These are phyloP conservation scores for Pampusana beccarii DNA, from an alignment of 2,113 vertebrate species.

Conservation along the genomic window DNA sequence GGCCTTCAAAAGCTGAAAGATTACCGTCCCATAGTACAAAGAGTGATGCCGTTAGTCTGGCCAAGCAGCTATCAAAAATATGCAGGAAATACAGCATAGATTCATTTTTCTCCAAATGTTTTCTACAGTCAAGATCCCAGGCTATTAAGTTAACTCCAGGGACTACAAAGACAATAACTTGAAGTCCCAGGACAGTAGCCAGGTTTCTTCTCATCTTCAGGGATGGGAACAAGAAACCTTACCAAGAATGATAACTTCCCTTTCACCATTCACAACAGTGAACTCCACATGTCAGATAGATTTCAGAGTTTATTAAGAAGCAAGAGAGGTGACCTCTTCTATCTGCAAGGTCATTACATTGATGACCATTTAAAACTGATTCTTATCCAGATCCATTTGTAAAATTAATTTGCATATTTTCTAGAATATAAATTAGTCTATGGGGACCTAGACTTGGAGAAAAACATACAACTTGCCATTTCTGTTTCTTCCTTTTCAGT, in stretches of 20 bases:
- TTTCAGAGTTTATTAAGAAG: neutral
- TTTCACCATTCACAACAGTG: neutral
- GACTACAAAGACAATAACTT: slow-evolving; percentile 34
- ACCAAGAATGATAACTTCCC: slow-evolving; percentile 25
- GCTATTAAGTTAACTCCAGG: slow-evolving; percentile 47
- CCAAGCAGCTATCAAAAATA: slow-evolving; percentile 37
- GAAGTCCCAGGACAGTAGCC: slow-evolving; percentile 58
- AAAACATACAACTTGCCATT: neutral
- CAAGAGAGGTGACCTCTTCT: neutral
- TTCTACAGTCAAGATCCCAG: slow-evolving; percentile 44
- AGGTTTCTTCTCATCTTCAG: slow-evolving; percentile 53
- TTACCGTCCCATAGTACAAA: neutral
- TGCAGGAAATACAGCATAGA: slow-evolving; percentile 37
- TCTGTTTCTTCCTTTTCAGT: neutral
- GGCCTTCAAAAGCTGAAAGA: neutral
- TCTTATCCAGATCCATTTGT: slow-evolving; percentile 31
- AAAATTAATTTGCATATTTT: slow-evolving; percentile 52
- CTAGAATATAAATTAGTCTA: neutral
- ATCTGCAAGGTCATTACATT: slow-evolving; percentile 20
- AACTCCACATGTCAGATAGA: neutral
- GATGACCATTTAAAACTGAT: slow-evolving; percentile 24
- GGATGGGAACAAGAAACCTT: slow-evolving; percentile 6
- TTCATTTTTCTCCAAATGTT: slow-evolving; percentile 41
- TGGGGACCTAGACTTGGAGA: neutral
- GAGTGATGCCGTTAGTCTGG: neutral